These are phyloP conservation scores for Balanococcus diminutus DNA, from an alignment of 2,888 invertebrate species.

Conservation along the genomic window DNA sequence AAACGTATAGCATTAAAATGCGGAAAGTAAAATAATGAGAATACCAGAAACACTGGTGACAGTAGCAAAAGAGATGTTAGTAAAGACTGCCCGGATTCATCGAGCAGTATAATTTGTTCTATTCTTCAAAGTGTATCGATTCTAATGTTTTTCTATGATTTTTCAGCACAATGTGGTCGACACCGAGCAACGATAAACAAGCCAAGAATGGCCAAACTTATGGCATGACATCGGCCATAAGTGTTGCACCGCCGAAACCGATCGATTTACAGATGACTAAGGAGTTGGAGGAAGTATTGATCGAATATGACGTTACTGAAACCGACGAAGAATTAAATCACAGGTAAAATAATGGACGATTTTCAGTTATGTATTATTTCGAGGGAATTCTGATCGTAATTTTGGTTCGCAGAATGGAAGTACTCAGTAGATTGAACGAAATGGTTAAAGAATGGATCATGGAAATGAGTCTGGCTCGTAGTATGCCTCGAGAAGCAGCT, in stretches of 20 bases:
- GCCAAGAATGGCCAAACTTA: constrained; percentile 25
- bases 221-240: constrained; percentile 95
- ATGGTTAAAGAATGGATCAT: constrained; percentile 94
- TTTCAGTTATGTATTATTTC: not conserved
- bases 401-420: constrained; percentile 64
- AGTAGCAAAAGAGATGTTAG: constrained; percentile 29
- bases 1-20: not conserved
- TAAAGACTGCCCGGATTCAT: not conserved
- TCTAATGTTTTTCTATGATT: not conserved
- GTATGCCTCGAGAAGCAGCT: constrained; percentile 89
- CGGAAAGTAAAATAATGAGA: constrained; percentile 13
- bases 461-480: constrained; percentile 82
- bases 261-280: constrained; percentile 76
- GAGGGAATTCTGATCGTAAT: not conserved
- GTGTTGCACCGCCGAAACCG: constrained; percentile 81
- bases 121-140: not conserved
- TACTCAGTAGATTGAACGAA: constrained; percentile 78
- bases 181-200: not conserved
- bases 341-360: constrained; percentile 62
- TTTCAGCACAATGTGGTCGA: constrained; percentile 27
- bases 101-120: constrained; percentile 2
- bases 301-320: constrained; percentile 88
- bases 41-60: constrained; percentile 33
- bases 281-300: constrained; percentile 77
- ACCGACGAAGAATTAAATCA: constrained; percentile 88